phyloP scores from a whole-genome alignment of 2,888 invertebrate species.

The Hetaerina titia region DNA sequence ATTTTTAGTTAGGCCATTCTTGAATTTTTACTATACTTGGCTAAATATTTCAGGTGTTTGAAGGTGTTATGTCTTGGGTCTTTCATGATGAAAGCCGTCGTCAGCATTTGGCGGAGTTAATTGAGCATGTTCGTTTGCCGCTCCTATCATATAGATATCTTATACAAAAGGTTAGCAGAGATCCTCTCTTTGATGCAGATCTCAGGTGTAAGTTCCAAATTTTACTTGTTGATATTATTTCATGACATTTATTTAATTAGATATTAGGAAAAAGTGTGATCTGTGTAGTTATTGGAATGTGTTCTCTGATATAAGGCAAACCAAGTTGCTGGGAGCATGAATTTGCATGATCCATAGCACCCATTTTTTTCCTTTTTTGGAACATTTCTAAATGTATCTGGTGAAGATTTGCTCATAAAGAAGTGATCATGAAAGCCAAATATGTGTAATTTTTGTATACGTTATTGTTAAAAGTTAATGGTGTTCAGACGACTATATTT shows the following conservation, averaged over 20 bases:
- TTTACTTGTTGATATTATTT: neutral
- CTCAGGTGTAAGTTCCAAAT: constrained; percentile 81
- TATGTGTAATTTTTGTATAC: too few species aligned
- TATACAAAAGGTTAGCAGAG: constrained; percentile 92
- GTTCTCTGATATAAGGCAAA: too few species aligned
- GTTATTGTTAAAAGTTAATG: too few species aligned
- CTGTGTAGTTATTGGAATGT: neutral
- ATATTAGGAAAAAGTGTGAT: too few species aligned
- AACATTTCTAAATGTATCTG: too few species aligned
- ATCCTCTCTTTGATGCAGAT: constrained; percentile 90
- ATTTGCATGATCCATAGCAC: too few species aligned
- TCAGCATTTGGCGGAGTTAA: constrained; percentile 85
- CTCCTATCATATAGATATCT: constrained; percentile 93
- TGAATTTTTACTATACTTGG: neutral
- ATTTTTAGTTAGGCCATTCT: neutral
- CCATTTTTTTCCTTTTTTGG: too few species aligned
- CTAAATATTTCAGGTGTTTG: constrained; percentile 82
- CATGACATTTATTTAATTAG: neutral
- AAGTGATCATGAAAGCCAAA: too few species aligned
- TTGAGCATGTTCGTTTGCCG: constrained; percentile 96
- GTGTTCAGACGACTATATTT: too few species aligned
- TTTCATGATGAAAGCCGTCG: constrained; percentile 85
- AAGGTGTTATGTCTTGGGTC: constrained; percentile 90
- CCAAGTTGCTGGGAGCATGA: too few species aligned
- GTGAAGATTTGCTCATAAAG: too few species aligned